Evolutionary conservation across 2,113 vertebrate species (phyloP), one percentile per base, ranked within the genome.

Genomic region (Reinhardtius hippoglossoides): DNA sequence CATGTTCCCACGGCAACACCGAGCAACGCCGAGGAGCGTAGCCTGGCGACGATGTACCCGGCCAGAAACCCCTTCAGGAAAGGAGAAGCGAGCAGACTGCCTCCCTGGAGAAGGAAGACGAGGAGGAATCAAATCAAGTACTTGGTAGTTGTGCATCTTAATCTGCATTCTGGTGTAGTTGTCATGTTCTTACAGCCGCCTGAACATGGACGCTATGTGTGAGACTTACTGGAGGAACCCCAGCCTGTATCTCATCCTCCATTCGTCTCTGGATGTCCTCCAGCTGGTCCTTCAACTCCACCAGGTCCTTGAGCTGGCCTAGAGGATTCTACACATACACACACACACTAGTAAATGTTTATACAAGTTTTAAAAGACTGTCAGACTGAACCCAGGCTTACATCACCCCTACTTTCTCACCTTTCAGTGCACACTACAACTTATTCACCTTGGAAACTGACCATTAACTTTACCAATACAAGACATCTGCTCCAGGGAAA

Each of bases 1-100:
- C 95, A 97, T 3, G 96, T 95, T 50, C 97, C 97, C 2, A 94
- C 85, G 0, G 92, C 91, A 27, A 97, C 97, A 1, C 97, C 96
- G 80, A 98, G 50, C 15, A 98, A 76, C 0, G 97, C 96, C 0
- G 97, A 96, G 9, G 95, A 95, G 63, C 96, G 96, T 8, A 98
- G 93, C 70, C 93, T 97, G 70, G 97, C 96, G 31, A 99, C 93
- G 26, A 99, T 18, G 77, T 97, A 99, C 13, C 97, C 97, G 0
- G 97, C 95, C 86, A 99, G 85, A 82, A 98, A 98, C 9, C 97
- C 97, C 78, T 98, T 99, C 81, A 99, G 89, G 13, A 99, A 97
- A 1, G 97, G 97, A 7, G 97, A 99, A 0, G 93, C 95, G 80
- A 98, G 84, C 35, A 98, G 81, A 4, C 97, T 96, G 18, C 95